phyloP scores from a whole-genome alignment of 64 coral and sea anemone species.

The Actinia tenebrosa region DNA sequence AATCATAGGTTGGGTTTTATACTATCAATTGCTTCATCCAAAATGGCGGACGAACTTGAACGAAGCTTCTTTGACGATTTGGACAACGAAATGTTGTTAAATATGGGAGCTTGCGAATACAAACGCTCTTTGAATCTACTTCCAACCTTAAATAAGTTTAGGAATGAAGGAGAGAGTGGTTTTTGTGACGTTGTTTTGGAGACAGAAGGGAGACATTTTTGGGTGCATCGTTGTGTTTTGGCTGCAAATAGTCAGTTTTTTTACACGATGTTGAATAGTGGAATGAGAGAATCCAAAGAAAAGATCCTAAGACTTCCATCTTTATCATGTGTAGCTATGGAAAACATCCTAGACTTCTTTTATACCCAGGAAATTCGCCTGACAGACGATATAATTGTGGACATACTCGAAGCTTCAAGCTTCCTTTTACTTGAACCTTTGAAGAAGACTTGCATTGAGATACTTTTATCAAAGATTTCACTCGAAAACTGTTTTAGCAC shows the following conservation, averaged over 20 bases:
- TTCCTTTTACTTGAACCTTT: conserved; percentile 49
- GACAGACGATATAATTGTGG: conserved; percentile 43
- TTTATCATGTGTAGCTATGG: conserved; percentile 31
- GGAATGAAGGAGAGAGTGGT: conserved; percentile 55
- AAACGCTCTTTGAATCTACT: conserved; percentile 21
- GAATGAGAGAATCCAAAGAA: conserved; percentile 67
- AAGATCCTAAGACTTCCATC: conserved; percentile 39
- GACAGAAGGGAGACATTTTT: conserved; percentile 51
- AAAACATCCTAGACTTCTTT: conserved; percentile 64
- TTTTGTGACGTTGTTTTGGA: conserved; percentile 76
- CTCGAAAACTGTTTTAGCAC: conserved; percentile 60
- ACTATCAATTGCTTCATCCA: not conserved
- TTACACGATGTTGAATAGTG: conserved; percentile 72
- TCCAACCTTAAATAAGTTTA: conserved; percentile 31
- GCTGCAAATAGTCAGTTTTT: conserved; percentile 78
- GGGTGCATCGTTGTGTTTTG: conserved; percentile 51
- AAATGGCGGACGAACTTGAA: conserved; percentile 30
- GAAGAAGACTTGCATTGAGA: conserved; percentile 55
- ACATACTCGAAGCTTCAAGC: conserved; percentile 37
- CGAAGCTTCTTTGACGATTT: not conserved
- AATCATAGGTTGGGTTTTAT: not conserved
- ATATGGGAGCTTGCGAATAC: conserved; percentile 11
- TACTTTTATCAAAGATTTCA: conserved; percentile 14
- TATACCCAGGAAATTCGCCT: conserved; percentile 55
- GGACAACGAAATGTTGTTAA: conserved; percentile 23